A percentile compares a stretch with the other conserved stretches of the same genome.
These are phyloP conservation scores for Threskiornis aethiopicus DNA, from an alignment of 2,797 vertebrate species.

Conservation along the genomic window DNA sequence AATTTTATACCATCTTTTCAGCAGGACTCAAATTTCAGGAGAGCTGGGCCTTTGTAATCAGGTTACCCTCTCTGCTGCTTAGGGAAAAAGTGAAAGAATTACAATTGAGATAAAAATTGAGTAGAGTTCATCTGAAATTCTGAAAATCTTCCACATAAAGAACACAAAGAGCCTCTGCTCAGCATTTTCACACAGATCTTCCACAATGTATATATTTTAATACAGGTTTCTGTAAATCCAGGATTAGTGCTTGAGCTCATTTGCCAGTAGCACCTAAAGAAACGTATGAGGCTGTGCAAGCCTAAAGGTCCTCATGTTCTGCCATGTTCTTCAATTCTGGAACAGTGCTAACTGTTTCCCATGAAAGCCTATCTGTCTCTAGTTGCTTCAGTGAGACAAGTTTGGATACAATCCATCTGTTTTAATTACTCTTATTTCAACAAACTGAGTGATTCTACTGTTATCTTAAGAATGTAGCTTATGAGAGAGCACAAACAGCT, in stretches of 20 bases:
- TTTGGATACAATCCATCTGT: background rate
- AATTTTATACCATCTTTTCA: background rate
- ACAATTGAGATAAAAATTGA: background rate
- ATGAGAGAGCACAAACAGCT: background rate
- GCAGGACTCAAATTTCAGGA: background rate
- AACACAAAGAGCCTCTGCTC: background rate
- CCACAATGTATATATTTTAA: rapidly evolving
- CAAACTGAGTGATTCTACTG: background rate
- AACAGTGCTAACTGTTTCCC: background rate
- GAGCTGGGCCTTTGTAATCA: background rate
- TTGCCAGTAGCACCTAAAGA: background rate
- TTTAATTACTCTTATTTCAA: background rate
- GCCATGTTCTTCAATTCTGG: background rate
- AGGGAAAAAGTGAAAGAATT: background rate
- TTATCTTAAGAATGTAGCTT: background rate
- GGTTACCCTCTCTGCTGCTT: background rate
- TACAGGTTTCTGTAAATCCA: background rate
- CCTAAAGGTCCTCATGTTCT: background rate
- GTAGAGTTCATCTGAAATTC: background rate
- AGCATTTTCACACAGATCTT: background rate
- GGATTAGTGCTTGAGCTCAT: background rate
- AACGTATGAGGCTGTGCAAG: rapidly evolving
- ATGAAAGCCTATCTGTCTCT: background rate
- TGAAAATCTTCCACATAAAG: background rate
- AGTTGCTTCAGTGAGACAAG: background rate